Base-by-base conservation (phyloP, 2,888 invertebrate species). In the Cantharis lateralis region DNA sequence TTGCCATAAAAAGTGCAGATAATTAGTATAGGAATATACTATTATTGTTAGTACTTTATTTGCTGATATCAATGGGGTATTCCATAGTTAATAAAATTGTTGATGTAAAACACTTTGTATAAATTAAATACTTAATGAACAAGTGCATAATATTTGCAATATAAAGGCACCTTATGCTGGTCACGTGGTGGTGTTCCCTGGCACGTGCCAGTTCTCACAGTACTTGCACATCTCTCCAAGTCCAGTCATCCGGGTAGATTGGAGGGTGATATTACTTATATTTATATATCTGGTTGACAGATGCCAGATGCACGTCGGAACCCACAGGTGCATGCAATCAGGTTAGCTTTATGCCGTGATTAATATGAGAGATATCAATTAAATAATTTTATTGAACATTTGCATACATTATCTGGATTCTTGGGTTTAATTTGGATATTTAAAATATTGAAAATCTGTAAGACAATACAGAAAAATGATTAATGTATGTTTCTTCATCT, bases 181-280 rank as follows among this genome's bases (percentile, higher is more conserved):
- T 77, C 88, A 88, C 87, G 87, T 88, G 88, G 77, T 80, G 71
- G 75, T 72, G 82, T 88, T 88, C 88, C 88, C 88, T 84, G 83
- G 82, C 88, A 88, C 87, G 88, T 88, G 88, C 79, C 82, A 75
- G 72, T 84, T 88, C 87, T 85, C 88, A 87, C 82, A 83, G 82
- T 85, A 86, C 86, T 86, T 86, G 84, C 83, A 76, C 77, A 77
- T 79, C 78, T 77, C 76, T 78, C 71, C 70, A 80, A 80, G 82
- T 79, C 82, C 84, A 84, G 81, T 83, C 82, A 84, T 80, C 82
- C 84, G 82, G 82, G 79, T 82, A 84, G 85, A 84, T 85, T 84
- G 77, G 81, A 84, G 86, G 85, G 84, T 82, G 85, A 84, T 85
- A 83, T 83, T 83, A 80, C 79, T 81, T 75, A 80, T 82, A 82